These are phyloP conservation scores for Tetragonula clypearis DNA, from an alignment of 1,140 invertebrate species.

Conservation along the genomic window DNA sequence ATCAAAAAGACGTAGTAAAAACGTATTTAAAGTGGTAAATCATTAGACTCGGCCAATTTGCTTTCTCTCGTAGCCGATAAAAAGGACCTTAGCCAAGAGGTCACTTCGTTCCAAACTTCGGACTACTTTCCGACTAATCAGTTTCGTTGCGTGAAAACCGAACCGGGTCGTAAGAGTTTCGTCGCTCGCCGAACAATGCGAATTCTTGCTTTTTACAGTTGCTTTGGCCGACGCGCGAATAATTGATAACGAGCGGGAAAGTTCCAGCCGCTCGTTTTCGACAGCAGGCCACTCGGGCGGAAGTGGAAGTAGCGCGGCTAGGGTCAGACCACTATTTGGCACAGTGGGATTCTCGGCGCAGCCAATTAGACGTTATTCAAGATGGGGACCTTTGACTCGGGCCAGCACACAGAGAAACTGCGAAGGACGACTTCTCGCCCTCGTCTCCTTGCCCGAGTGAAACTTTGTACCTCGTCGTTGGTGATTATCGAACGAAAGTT, in stretches of 20 bases:
- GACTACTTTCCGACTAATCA: neutral
- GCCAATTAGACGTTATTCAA: conserved; percentile 64
- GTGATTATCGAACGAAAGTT: conserved; percentile 60
- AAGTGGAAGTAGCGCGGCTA: conserved; percentile 37
- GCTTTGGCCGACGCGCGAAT: conserved; percentile 29
- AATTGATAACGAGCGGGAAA: conserved; percentile 54
- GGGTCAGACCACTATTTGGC: conserved; percentile 7
- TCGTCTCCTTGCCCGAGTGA: conserved; percentile 31
- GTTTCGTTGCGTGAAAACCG: neutral
- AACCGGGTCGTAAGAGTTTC: neutral
- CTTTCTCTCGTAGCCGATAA: too few species aligned
- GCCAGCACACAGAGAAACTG: conserved; percentile 43
- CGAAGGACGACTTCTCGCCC: neutral
- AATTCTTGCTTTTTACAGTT: neutral
- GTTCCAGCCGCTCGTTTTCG: conserved; percentile 39
- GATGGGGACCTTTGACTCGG: conserved; percentile 49
- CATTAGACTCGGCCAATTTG: too few species aligned
- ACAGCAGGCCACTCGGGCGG: conserved; percentile 7
- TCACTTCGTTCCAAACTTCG: neutral
- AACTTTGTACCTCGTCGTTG: conserved; percentile 62
- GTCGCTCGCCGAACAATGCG: neutral
- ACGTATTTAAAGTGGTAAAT: too few species aligned
- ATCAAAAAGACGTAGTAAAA: too few species aligned
- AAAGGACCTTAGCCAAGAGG: too few species aligned
- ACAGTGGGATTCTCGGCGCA: conserved; percentile 10